Evolutionary conservation across 2,888 invertebrate genomes (phyloP).

Genomic region (Oscheius sp.): DNA sequence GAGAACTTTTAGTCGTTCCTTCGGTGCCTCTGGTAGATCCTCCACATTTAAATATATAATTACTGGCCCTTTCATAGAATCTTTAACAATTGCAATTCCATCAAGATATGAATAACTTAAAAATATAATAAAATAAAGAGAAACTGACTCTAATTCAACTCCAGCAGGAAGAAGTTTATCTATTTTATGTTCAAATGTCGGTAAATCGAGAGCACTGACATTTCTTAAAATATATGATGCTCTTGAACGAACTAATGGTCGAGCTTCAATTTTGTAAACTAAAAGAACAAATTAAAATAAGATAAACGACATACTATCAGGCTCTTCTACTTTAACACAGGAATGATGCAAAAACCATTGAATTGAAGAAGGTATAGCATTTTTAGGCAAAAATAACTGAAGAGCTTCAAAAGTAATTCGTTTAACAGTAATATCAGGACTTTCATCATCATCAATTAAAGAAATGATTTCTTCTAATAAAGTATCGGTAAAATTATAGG

Average conservation of each 20-base stretch:
- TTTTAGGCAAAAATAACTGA: not conserved
- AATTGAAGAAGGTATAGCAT: constrained; percentile 5
- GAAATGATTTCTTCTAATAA: constrained; percentile 14
- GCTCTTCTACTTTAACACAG: not conserved
- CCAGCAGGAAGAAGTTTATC: constrained; percentile 34
- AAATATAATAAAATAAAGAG: not conserved
- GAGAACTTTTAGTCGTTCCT: constrained; percentile 30
- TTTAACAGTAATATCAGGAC: not conserved
- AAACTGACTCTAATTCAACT: constrained; percentile 30
- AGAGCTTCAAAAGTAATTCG: constrained; percentile 21
- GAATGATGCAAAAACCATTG: constrained; percentile 19
- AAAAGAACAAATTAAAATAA: no score
- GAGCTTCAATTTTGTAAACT: constrained; percentile 9
- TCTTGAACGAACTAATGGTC: constrained; percentile 7
- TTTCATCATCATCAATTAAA: constrained; percentile 14
- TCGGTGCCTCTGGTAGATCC: constrained; percentile 38
- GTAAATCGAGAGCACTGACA: constrained; percentile 15
- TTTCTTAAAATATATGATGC: constrained; percentile 23
- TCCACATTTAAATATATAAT: constrained; percentile 37
- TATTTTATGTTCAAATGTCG: constrained; percentile 31
- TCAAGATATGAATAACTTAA: constrained; percentile 24
- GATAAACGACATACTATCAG: constrained; percentile 12
- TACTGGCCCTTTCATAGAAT: constrained; percentile 17
- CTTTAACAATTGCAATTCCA: constrained; percentile 11
- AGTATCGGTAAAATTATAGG: constrained; percentile 13